A percentile compares a stretch with the other conserved stretches of the same genome.
Conservation (phyloP, 2,797 vertebrate species). For the Anas capensis region DNA sequence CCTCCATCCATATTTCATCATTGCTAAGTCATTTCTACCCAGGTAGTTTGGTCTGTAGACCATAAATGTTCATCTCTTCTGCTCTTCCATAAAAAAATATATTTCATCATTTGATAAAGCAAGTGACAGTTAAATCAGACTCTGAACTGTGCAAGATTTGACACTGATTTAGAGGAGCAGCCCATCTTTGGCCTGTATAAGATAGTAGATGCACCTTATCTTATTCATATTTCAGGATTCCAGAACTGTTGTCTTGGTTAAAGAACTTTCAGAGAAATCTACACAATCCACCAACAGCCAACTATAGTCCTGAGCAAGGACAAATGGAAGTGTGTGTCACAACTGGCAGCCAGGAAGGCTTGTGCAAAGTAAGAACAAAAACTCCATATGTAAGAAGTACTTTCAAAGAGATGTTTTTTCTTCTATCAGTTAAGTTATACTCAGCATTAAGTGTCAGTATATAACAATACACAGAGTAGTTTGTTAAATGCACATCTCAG, state of each 20-base stretch:
- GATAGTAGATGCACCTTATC: neutral
- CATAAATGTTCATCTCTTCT: neutral
- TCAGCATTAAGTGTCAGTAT: neutral
- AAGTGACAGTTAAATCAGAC: neutral
- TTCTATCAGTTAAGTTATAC: neutral
- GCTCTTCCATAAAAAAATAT: neutral
- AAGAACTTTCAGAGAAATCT: constrained; percentile 88
- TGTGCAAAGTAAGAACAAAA: constrained; percentile 87
- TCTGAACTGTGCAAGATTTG: neutral
- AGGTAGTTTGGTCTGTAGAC: neutral
- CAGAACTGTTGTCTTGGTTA: constrained; percentile 92
- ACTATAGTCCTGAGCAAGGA: constrained; percentile 81
- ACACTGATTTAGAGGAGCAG: neutral
- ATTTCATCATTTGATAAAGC: neutral
- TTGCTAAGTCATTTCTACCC: neutral
- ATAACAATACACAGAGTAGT: neutral
- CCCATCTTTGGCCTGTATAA: neutral
- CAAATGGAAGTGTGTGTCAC: constrained; percentile 94
- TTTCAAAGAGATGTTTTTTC: neutral
- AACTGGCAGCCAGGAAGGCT: constrained; percentile 92
- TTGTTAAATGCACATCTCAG: neutral
- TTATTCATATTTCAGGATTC: constrained; percentile 83
- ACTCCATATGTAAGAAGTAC: neutral
- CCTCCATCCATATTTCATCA: neutral
- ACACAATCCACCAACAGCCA: constrained; percentile 88